Conservation (phyloP, 2,113 vertebrate genomes). For the Neotoma lepida region DNA sequence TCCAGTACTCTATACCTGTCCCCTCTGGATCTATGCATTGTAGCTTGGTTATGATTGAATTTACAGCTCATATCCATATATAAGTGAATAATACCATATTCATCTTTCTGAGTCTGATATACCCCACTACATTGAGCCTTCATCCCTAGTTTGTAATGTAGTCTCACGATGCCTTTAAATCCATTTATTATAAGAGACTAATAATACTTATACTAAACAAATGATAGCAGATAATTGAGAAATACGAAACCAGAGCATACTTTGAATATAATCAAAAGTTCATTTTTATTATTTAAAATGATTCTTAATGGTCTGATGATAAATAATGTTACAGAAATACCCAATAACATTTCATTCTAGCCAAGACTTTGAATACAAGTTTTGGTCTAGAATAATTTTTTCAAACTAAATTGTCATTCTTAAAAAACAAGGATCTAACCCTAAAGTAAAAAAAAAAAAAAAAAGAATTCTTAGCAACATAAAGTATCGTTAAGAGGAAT, state of each 20-base stretch:
- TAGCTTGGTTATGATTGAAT: neutral
- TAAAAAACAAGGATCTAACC: constrained; percentile 68
- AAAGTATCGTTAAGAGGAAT: constrained; percentile 70
- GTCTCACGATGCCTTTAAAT: neutral
- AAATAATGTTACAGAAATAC: neutral
- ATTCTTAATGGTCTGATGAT: constrained; percentile 3
- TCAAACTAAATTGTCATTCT: constrained; percentile 65
- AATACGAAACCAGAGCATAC: neutral
- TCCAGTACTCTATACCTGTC: neutral
- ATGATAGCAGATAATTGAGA: neutral
- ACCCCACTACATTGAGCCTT: neutral
- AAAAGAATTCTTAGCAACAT: constrained; percentile 61
- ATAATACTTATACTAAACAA: neutral
- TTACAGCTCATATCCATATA: neutral
- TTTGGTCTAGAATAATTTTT: constrained; percentile 24
- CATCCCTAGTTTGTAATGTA: neutral
- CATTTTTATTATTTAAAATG: constrained; percentile 35
- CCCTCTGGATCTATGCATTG: neutral
- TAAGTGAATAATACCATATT: neutral
- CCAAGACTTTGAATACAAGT: constrained; percentile 51
- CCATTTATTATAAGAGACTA: neutral
- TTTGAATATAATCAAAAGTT: neutral
- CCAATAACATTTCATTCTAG: constrained; percentile 55
- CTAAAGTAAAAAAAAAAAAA: constrained; percentile 75
- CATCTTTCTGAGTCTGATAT: neutral